Percentiles rank a stretch among this genome's conserved stretches.
phyloP scores from a whole-genome alignment of 2,113 vertebrate species.

The Calypte anna region DNA sequence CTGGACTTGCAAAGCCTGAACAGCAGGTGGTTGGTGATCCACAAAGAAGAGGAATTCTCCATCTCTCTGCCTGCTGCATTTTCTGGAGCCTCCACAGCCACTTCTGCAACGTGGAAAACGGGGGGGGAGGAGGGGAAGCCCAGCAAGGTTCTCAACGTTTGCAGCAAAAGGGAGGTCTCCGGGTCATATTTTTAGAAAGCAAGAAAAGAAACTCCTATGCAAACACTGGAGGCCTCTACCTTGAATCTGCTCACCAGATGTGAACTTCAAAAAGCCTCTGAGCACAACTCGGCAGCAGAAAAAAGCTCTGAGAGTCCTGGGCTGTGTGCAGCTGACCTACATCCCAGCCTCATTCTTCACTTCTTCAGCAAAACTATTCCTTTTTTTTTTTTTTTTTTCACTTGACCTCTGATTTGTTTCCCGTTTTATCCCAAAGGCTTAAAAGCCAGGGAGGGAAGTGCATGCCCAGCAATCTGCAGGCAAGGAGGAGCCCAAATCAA shows the following conservation, averaged over 20 bases:
- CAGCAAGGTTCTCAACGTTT: neutral
- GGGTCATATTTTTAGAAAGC: constrained; percentile 17
- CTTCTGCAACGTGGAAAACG: neutral
- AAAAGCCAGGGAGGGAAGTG: neutral
- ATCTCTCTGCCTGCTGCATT: neutral
- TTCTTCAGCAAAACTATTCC: neutral
- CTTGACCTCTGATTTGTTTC: constrained; percentile 42
- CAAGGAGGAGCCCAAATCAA: neutral
- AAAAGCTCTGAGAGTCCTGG: neutral
- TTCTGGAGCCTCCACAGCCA: neutral
- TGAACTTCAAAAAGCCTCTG: constrained; percentile 11
- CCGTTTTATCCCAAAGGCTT: constrained; percentile 25
- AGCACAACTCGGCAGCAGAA: neutral
- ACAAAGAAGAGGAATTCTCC: neutral
- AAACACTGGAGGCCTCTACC: neutral
- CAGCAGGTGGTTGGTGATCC: neutral
- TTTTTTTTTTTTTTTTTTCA: neutral
- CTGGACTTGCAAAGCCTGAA: neutral
- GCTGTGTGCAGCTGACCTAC: constrained; percentile 9
- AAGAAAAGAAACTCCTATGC: neutral
- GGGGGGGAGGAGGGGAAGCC: neutral
- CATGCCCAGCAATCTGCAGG: neutral
- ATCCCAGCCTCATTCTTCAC: neutral
- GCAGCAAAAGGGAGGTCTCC: constrained; percentile 16
- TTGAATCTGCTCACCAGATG: constrained; percentile 68